A percentile compares a stretch with the other conserved stretches of the same genome.
These are phyloP conservation scores for Leptinotarsa peninsularis DNA, from an alignment of 2,888 invertebrate genomes.

Conservation along the genomic window DNA sequence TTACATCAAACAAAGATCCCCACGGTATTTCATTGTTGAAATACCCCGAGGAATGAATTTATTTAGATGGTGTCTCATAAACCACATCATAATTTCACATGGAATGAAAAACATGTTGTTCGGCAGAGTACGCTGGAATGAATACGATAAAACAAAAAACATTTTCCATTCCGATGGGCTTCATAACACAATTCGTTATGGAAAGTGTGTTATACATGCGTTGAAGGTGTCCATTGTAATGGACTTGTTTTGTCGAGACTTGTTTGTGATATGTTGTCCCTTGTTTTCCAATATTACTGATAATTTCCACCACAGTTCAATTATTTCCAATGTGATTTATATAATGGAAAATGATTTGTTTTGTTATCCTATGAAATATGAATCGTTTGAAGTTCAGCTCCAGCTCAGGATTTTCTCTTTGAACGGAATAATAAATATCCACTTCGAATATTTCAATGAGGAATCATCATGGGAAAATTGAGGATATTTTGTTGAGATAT, in stretches of 20 bases:
- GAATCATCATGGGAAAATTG: too few relatives aligned
- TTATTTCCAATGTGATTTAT: too few relatives aligned
- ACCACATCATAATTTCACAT: background rate
- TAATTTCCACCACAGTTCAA: background rate
- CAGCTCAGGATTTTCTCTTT: too few relatives aligned
- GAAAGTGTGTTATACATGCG: background rate
- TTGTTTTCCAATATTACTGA: background rate
- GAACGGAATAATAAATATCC: too few relatives aligned
- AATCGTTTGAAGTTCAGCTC: too few relatives aligned
- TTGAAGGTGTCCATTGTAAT: background rate
- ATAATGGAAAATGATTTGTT: too few relatives aligned
- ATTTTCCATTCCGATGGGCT: background rate
- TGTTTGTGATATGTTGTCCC: background rate
- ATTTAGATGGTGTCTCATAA: background rate
- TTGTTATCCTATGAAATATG: too few relatives aligned
- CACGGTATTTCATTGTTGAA: conserved; percentile 1
- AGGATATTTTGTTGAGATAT: too few relatives aligned
- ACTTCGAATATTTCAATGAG: too few relatives aligned
- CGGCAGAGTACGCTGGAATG: background rate
- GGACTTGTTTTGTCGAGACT: background rate
- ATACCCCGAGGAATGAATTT: background rate
- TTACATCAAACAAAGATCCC: conserved; percentile 1
- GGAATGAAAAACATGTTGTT: background rate
- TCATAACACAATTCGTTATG: background rate
- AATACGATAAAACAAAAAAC: background rate